A percentile compares a stretch with the other conserved stretches of the same genome.
phyloP scores from a whole-genome alignment of 2,797 vertebrate genomes.

The Pelobates cultripes region DNA sequence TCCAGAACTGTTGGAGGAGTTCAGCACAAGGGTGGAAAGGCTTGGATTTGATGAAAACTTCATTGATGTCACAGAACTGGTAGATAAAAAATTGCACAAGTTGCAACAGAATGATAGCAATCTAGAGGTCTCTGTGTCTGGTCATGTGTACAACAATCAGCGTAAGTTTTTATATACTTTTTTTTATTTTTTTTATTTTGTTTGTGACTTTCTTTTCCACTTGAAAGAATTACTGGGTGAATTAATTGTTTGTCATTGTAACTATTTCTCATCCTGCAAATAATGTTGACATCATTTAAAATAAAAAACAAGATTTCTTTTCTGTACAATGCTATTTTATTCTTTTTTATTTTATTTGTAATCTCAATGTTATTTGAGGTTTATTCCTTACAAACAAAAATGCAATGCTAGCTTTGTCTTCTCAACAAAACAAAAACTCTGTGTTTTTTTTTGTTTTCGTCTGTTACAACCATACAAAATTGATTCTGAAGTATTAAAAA shows the following conservation, averaged over 20 bases:
- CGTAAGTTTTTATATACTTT: constrained; percentile 63
- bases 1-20: constrained; percentile 84
- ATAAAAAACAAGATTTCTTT: too few relatives aligned
- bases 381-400: too few relatives aligned
- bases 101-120: constrained; percentile 45
- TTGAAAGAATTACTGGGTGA: neutral
- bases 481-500: too few relatives aligned
- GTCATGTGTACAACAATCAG: constrained; percentile 79
- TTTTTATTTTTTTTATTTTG: neutral
- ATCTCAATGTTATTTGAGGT: too few relatives aligned
- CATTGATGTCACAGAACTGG: constrained; percentile 83
- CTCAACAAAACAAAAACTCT: too few relatives aligned
- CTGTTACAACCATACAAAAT: too few relatives aligned
- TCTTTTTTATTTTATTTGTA: too few relatives aligned
- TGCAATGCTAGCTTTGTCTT: too few relatives aligned
- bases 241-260: neutral
- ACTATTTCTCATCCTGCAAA: neutral
- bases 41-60: constrained; percentile 94
- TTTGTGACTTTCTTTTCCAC: neutral
- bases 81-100: constrained; percentile 79
- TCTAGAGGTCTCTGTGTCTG: constrained; percentile 66
- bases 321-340: too few relatives aligned
- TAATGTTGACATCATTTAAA: too few relatives aligned
- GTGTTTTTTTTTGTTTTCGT: too few relatives aligned
- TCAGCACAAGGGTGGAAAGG: constrained; percentile 84